These are phyloP conservation scores for Centropyge bicolor DNA, from an alignment of 2,797 vertebrate species.

Conservation along the genomic window DNA sequence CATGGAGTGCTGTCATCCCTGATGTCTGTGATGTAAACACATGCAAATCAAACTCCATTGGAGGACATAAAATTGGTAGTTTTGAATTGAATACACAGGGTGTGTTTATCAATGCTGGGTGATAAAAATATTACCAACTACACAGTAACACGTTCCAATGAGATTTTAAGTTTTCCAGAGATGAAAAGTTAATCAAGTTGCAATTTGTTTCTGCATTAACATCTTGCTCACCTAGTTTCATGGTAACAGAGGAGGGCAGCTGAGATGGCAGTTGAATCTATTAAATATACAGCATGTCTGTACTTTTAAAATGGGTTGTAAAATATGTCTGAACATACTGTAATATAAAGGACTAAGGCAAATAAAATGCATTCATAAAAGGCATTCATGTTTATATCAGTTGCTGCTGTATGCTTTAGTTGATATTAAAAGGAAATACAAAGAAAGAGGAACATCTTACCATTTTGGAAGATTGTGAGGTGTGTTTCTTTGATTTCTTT, in stretches of 20 bases:
- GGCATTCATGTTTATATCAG: background rate
- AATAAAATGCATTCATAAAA: background rate
- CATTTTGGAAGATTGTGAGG: conserved; percentile 77
- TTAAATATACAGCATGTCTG: background rate
- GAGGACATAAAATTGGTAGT: background rate
- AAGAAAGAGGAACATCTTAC: conserved; percentile 61
- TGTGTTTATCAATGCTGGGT: background rate
- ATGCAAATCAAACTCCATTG: background rate
- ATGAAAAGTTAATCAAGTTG: background rate
- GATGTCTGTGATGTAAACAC: conserved; percentile 54
- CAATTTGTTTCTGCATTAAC: background rate
- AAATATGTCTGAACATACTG: background rate
- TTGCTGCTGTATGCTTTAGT: background rate
- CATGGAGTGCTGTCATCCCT: conserved; percentile 53
- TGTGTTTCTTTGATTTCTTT: conserved; percentile 91
- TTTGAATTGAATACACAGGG: background rate
- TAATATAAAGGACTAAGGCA: background rate
- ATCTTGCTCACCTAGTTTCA: background rate
- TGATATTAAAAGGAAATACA: background rate
- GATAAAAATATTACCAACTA: background rate
- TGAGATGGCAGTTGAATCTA: background rate
- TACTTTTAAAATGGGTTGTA: background rate
- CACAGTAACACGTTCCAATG: background rate
- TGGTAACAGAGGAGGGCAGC: background rate
- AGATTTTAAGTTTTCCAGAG: background rate